These are phyloP conservation scores for Lacanobia oleracea DNA, from an alignment of 2,888 invertebrate genomes.

Conservation along the genomic window DNA sequence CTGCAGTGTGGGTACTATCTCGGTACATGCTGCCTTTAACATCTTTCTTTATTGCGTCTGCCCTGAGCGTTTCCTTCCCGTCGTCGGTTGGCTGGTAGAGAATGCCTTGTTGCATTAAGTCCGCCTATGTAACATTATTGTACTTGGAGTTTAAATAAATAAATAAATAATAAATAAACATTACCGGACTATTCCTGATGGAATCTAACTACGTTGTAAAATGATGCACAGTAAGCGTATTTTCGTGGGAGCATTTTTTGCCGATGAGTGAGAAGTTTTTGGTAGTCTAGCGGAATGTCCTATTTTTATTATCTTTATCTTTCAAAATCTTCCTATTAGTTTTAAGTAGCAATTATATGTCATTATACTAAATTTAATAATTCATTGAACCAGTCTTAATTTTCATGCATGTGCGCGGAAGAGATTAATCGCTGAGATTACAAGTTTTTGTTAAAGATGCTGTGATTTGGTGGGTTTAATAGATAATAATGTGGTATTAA, in stretches of 20 bases:
- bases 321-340: background rate
- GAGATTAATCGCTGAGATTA: slow-evolving; percentile 5
- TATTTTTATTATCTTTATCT: background rate
- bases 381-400: background rate
- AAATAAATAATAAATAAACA: no score
- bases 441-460: slow-evolving; percentile 3
- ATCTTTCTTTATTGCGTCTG: no score
- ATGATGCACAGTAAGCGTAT: background rate
- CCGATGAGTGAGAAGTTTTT: background rate
- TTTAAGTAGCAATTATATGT: background rate
- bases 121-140: no score
- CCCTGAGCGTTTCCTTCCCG: no score
- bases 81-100: no score
- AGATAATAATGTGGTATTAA: background rate
- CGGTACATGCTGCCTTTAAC: no score
- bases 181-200: no score
- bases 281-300: background rate
- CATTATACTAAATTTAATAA: background rate
- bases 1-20: no score
- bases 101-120: no score
- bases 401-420: background rate
- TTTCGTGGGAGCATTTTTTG: background rate
- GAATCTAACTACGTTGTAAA: background rate
- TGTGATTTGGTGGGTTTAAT: background rate
- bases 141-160: no score